These are phyloP conservation scores for Okapia johnstoni DNA, from an alignment of 2,113 vertebrate genomes.

Conservation along the genomic window DNA sequence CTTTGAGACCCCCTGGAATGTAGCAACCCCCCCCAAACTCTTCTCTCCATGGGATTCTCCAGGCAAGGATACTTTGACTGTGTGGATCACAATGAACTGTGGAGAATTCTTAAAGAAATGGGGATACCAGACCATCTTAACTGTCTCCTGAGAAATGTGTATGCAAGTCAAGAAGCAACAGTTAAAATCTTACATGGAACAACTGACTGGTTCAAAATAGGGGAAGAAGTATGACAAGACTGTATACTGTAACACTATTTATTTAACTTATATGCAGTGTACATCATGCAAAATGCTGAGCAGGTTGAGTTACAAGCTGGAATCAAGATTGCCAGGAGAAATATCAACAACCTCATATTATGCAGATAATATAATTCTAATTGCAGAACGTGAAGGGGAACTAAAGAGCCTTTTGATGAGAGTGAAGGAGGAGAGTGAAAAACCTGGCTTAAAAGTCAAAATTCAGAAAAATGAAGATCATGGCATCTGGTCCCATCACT, in stretches of 20 bases:
- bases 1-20: background rate
- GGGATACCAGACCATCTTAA: background rate
- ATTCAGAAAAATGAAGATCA: background rate
- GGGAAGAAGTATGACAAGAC: background rate
- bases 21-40: rapidly evolving
- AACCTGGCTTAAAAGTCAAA: background rate
- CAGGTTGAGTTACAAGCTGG: background rate
- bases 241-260: background rate
- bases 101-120: background rate
- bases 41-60: background rate
- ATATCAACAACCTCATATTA: background rate
- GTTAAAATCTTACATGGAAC: background rate
- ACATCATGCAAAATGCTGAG: background rate
- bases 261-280: background rate
- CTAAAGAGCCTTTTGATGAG: background rate
- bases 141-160: background rate
- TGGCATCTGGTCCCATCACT: background rate
- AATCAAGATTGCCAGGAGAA: background rate
- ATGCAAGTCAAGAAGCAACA: background rate
- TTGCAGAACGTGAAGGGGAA: background rate
- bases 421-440: background rate
- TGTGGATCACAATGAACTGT: background rate
- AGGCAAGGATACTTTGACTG: background rate
- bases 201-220: background rate
- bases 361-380: background rate